These are phyloP conservation scores for Brachionus koreanus DNA, from an alignment of 1,140 invertebrate species.

Conservation along the genomic window DNA sequence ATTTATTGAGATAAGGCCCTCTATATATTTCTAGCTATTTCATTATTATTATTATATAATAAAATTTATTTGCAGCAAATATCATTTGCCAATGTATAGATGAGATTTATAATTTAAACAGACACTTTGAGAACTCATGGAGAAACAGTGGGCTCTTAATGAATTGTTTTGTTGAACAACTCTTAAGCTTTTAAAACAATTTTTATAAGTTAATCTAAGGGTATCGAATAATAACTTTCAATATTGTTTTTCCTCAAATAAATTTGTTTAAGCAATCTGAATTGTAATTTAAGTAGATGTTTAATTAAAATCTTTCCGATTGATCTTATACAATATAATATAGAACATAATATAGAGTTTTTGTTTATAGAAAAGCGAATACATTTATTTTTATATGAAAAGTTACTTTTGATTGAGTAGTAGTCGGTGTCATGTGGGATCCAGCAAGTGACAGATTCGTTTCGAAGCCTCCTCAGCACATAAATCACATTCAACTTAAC, in stretches of 20 bases:
- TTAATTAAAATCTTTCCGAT: not conserved
- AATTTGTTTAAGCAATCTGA: constrained; percentile 15
- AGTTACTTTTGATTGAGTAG: not conserved
- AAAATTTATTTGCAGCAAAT: constrained; percentile 31
- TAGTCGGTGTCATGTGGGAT: not conserved
- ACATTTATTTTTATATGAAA: not conserved
- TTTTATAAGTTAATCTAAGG: constrained; percentile 2
- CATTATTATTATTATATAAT: not conserved
- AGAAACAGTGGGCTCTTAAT: constrained; percentile 14
- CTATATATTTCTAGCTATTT: not conserved
- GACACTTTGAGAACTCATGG: constrained; percentile 7
- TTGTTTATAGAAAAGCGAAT: not conserved
- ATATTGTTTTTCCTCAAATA: not conserved
- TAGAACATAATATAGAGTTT: not conserved
- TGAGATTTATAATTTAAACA: constrained; percentile 16
- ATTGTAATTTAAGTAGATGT: constrained; percentile 17
- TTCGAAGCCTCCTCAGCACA: constrained; percentile 16
- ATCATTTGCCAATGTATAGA: not conserved
- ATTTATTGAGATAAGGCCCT: not conserved
- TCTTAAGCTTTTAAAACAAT: constrained; percentile 9
- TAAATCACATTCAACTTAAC: not conserved
- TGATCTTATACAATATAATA: not conserved
- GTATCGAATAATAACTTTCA: constrained; percentile 11
- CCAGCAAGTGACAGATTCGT: not conserved
- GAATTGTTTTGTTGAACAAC: constrained; percentile 4